Percentiles rank a stretch among this genome's conserved stretches.
These are phyloP conservation scores for Lepeophtheirus nordmannii DNA, from an alignment of 2,888 invertebrate genomes.

Conservation along the genomic window DNA sequence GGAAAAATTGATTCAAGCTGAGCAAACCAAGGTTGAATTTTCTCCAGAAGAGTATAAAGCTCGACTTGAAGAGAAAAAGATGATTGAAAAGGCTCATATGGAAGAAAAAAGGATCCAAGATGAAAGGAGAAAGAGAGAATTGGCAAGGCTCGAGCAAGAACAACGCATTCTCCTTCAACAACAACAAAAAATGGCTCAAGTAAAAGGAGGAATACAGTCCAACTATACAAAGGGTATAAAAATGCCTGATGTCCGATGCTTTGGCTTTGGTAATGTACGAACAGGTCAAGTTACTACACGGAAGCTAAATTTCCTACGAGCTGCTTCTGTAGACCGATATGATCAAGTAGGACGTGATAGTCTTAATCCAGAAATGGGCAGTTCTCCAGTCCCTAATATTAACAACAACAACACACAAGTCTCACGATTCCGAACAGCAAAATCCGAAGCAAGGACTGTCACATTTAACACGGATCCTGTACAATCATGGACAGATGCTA, in stretches of 20 bases:
- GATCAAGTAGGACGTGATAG: constrained; percentile 12
- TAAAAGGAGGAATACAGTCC: not conserved
- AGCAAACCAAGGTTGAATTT: not conserved
- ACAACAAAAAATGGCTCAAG: not conserved
- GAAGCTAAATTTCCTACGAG: constrained; percentile 15
- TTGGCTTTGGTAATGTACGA: constrained; percentile 17
- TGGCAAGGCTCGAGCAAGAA: not conserved
- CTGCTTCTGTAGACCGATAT: constrained; percentile 15
- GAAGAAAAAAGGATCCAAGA: constrained; percentile 1
- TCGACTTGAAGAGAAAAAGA: not conserved
- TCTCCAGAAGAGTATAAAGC: not conserved
- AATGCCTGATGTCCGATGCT: not conserved
- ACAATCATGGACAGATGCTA: constrained; percentile 1
- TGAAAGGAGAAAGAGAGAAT: not conserved
- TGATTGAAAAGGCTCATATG: not conserved
- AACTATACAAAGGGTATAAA: not conserved
- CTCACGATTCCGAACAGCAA: not conserved
- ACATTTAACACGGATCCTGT: not conserved
- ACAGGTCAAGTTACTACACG: constrained; percentile 17
- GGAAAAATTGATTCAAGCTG: not conserved
- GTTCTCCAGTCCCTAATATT: not conserved
- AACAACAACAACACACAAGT: not conserved
- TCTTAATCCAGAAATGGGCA: constrained; percentile 12
- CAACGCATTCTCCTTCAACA: not conserved
- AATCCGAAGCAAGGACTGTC: constrained; percentile 1